phyloP scores from a whole-genome alignment of 2,888 invertebrate species.

The Caenorhabditis sp. region DNA sequence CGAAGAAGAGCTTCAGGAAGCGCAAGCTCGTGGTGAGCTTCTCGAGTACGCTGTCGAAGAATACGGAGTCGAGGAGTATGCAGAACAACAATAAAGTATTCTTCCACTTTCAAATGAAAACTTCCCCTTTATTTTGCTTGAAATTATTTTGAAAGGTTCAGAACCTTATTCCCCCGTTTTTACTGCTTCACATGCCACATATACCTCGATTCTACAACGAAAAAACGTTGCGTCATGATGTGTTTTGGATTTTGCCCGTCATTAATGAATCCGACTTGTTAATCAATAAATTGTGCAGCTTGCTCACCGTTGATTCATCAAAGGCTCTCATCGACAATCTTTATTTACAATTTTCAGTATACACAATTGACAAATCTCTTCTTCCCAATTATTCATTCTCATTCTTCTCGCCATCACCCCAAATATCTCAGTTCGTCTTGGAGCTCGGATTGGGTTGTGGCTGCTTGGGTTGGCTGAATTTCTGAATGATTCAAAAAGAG shows the following conservation, averaged over 20 bases:
- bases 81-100: background rate
- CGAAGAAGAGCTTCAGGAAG: slow-evolving; percentile 56
- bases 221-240: no score
- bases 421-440: slow-evolving; percentile 9
- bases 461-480: slow-evolving; percentile 44
- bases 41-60: slow-evolving; percentile 43
- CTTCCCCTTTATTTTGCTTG: background rate
- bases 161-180: no score
- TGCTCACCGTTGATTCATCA: no score
- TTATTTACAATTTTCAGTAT: background rate
- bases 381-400: background rate
- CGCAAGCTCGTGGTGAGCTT: slow-evolving; percentile 46
- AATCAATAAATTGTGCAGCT: no score
- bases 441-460: slow-evolving; percentile 10
- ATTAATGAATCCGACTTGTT: background rate
- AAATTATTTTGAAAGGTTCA: no score
- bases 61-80: slow-evolving; percentile 24
- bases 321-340: no score
- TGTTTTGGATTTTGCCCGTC: no score
- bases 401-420: background rate
- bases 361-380: background rate
- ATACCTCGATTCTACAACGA: no score
- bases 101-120: background rate
- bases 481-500: slow-evolving; percentile 13
- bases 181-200: no score